A percentile compares a stretch with the other conserved stretches of the same genome.
Evolutionary conservation across 35 echinoderm and acorn worm species (phyloP).

Genomic region (Hemicentrotus pulcherrimus): DNA sequence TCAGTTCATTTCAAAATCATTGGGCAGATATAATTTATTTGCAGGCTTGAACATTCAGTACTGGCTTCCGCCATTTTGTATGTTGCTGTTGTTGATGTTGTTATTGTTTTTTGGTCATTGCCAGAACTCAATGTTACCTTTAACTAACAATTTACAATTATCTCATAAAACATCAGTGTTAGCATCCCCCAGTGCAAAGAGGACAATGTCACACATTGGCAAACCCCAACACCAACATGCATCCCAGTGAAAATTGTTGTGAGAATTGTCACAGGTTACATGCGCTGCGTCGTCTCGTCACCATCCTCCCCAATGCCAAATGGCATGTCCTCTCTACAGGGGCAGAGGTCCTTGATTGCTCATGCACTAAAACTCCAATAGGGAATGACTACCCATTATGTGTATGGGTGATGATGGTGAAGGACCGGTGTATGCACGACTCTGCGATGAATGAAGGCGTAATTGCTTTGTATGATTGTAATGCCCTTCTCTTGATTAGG

Average conservation of each 20-base stretch:
- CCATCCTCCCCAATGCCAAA: neutral
- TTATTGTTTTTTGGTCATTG: too few relatives aligned
- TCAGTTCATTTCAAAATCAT: too few relatives aligned
- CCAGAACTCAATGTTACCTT: too few relatives aligned
- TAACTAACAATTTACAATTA: too few relatives aligned
- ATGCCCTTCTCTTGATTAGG: neutral
- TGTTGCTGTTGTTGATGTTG: too few relatives aligned
- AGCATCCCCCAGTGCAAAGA: neutral
- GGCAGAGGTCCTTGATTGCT: neutral
- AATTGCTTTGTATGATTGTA: neutral
- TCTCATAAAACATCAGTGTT: neutral
- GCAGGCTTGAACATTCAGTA: too few relatives aligned
- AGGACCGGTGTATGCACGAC: neutral
- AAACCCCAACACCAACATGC: neutral
- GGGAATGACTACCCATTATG: neutral
- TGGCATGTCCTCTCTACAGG: neutral
- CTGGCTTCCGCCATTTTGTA: too few relatives aligned
- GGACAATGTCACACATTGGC: neutral
- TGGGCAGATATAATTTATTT: too few relatives aligned
- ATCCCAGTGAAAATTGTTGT: neutral
- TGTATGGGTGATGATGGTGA: conserved; percentile 10
- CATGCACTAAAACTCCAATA: neutral
- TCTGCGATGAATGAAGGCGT: neutral
- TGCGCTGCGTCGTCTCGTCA: neutral
- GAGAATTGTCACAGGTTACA: neutral